Evolutionary conservation across 2,113 vertebrate genomes (phyloP), one percentile per base, ranked within the genome.

Genomic region (Eubucco bourcierii): DNA sequence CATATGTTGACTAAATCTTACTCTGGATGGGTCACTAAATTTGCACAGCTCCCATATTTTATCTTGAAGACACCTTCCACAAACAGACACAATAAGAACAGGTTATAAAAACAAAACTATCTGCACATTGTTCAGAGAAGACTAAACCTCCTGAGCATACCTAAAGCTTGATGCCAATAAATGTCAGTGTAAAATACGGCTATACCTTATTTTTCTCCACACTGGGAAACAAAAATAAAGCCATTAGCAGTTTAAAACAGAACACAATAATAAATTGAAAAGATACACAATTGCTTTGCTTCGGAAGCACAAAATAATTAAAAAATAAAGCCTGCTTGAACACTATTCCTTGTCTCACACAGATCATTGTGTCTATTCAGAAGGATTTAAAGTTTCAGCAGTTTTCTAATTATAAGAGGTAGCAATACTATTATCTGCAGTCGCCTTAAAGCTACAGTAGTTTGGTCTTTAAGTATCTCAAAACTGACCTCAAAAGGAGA

Each of bases 331-430:
- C 93, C 81, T 79, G 44, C 63, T 33, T 15, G 31, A 90, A 93
- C 59, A 70, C n/a, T 71, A 50, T 12, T 63, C 79, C 20, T 84
- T 84, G 71, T 79, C 34, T 95, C 61, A 70, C 34, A 75, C 21
- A 70, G 47, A 95, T 80, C 63, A 65, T 50, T 75, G 41, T 29
- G 88, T 33, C 86, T 84, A 88, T 58, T 83, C 68, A 87, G 27
- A 4, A 80, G 17, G 44, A 97, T 82, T 95, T 84, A 95, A 96
- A 97, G 92, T 97, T 96, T 79, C 80, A 91, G 67, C 65, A 92
- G 87, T 94, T 88, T 86, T 63, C 67, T 84, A 93, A 94, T 95
- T 93, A 81, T 71, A 84, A 80, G 75, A 88, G 72, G 90, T 80
- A 88, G 83, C 56, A 93, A 86, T 20, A 70, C 37, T 75, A 53